These are phyloP conservation scores for Drosophila pseudoananassae DNA, from an alignment of 1,140 invertebrate species.

Conservation along the genomic window DNA sequence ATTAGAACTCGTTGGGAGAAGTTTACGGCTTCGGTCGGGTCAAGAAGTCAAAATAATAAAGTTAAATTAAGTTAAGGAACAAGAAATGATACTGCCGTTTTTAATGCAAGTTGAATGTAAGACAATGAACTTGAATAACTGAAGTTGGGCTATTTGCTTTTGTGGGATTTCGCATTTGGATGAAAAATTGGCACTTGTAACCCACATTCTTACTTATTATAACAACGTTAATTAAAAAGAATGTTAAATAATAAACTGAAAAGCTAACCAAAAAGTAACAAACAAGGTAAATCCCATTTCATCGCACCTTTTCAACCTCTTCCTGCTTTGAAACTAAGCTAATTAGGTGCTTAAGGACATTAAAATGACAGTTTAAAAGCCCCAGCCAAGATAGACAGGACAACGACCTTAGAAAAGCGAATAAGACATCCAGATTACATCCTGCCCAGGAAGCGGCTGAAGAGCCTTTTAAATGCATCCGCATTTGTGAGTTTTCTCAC, in stretches of 20 bases:
- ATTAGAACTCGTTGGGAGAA: conserved; percentile 28
- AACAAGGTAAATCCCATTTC: background rate
- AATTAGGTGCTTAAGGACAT: background rate
- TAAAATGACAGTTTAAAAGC: conserved; percentile 1
- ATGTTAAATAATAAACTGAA: background rate
- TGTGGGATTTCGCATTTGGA: background rate
- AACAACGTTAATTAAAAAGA: background rate
- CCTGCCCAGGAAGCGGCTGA: conserved; percentile 20
- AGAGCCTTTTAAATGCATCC: conserved; percentile 37
- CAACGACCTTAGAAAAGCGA: conserved; percentile 21
- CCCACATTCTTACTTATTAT: background rate
- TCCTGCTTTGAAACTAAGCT: background rate
- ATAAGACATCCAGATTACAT: conserved; percentile 17
- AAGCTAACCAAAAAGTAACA: background rate
- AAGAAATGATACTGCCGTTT: background rate
- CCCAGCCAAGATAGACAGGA: conserved; percentile 9
- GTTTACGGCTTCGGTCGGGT: conserved; percentile 17
- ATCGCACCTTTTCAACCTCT: background rate
- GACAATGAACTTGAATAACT: conserved; percentile 4
- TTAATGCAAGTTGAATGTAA: background rate
- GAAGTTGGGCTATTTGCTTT: background rate
- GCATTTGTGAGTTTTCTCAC: conserved; percentile 30
- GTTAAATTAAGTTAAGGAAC: background rate
- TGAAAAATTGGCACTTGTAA: background rate
- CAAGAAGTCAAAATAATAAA: conserved; percentile 21